phyloP scores from a whole-genome alignment of 2,797 vertebrate species.

The Acropternis orthonyx region DNA sequence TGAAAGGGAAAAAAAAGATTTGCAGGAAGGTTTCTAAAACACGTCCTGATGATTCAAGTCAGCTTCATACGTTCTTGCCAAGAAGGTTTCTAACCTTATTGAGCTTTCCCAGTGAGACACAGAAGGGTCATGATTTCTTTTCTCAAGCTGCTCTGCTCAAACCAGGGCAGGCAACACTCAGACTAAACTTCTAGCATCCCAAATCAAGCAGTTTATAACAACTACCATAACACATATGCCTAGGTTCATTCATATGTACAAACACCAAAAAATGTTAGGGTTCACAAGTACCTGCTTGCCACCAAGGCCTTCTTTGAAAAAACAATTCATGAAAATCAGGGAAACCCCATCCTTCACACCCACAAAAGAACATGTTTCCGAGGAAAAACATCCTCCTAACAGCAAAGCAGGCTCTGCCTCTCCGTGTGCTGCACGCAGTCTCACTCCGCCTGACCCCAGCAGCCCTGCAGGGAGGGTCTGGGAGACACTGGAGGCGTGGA shows the following conservation, averaged over 20 bases:
- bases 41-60: conserved; percentile 15
- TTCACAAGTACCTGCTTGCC: background rate
- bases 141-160: background rate
- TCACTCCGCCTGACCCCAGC: background rate
- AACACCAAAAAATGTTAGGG: background rate
- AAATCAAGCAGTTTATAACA: background rate
- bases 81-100: background rate
- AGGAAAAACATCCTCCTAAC: background rate
- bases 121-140: background rate
- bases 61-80: background rate
- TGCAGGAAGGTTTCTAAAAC: conserved; percentile 38
- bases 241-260: rapidly evolving
- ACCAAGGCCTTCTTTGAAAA: background rate
- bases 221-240: background rate
- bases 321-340: background rate
- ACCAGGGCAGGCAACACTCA: background rate
- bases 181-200: background rate
- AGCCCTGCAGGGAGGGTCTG: conserved; percentile 54
- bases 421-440: background rate
- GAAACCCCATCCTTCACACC: background rate
- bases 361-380: background rate
- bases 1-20: conserved; percentile 37
- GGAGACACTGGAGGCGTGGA: background rate
- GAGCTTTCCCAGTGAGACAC: background rate
- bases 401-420: background rate